phyloP scores from a whole-genome alignment of 2,797 vertebrate genomes.

The Acipenser transmontanus region DNA sequence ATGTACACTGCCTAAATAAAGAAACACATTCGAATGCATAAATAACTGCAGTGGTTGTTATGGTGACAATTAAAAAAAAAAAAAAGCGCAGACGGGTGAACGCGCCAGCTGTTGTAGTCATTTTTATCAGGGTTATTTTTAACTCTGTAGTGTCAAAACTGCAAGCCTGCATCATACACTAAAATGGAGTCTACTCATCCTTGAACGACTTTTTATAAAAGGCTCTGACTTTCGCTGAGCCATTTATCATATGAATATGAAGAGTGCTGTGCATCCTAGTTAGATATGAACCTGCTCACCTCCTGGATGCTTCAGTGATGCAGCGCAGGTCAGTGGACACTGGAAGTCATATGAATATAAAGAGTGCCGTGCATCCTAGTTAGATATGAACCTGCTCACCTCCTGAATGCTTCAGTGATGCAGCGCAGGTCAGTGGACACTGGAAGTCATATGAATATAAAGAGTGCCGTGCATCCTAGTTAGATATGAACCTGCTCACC shows the following conservation, averaged over 20 bases:
- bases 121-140: conserved; percentile 46
- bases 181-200: conserved; percentile 19
- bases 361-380: neutral
- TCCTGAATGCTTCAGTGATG: neutral
- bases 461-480: no score
- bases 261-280: neutral
- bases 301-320: neutral
- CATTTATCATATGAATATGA: neutral
- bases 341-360: neutral
- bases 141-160: conserved; percentile 40
- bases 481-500: no score
- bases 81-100: conserved; percentile 45
- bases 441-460: neutral
- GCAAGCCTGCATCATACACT: conserved; percentile 45
- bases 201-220: neutral
- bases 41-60: conserved; percentile 50
- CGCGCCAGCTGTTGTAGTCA: conserved; percentile 30
- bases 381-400: neutral
- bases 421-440: neutral
- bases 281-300: neutral
- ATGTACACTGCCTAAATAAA: no score
- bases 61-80: conserved; percentile 47
- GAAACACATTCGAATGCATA: conserved; percentile 24
- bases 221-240: neutral
- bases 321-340: neutral